These are phyloP conservation scores for Sphecodes monilicornis DNA, from an alignment of 2,888 invertebrate genomes.

Conservation along the genomic window DNA sequence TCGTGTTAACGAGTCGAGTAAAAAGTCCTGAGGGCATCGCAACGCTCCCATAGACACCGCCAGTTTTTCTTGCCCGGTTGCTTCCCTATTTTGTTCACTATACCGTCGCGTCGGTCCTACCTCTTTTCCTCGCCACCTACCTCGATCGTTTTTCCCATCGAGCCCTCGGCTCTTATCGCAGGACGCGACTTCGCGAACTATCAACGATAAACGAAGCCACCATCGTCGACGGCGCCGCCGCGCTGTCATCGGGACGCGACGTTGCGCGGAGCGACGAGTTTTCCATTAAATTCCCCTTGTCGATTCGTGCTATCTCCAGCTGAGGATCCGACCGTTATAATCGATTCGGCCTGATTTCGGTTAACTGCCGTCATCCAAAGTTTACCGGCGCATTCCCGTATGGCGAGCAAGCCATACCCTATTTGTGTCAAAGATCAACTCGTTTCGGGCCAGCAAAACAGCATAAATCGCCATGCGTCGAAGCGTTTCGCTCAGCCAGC, in stretches of 20 bases:
- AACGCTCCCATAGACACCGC: conserved; percentile 26
- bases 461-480: conserved; percentile 50
- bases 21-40: conserved; percentile 39
- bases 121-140: not conserved
- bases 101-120: not conserved
- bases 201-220: conserved; percentile 26
- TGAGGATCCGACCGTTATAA: conserved; percentile 79
- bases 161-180: conserved; percentile 8
- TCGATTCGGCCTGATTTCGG: conserved; percentile 81
- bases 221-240: conserved; percentile 16
- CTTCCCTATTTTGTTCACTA: conserved; percentile 33
- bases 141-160: conserved; percentile 6
- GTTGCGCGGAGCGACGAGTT: conserved; percentile 60
- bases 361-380: conserved; percentile 80
- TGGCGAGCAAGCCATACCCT: conserved; percentile 64
- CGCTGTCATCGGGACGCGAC: conserved; percentile 17
- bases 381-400: conserved; percentile 72
- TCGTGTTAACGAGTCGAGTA: conserved; percentile 69
- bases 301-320: conserved; percentile 77
- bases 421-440: conserved; percentile 69
- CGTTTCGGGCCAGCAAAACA: conserved; percentile 42
- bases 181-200: conserved; percentile 51
- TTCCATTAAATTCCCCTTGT: conserved; percentile 77
- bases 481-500: conserved; percentile 36
- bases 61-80: conserved; percentile 11